Conservation (phyloP, 2,113 vertebrate genomes). For the Psilopogon haemacephalus region DNA sequence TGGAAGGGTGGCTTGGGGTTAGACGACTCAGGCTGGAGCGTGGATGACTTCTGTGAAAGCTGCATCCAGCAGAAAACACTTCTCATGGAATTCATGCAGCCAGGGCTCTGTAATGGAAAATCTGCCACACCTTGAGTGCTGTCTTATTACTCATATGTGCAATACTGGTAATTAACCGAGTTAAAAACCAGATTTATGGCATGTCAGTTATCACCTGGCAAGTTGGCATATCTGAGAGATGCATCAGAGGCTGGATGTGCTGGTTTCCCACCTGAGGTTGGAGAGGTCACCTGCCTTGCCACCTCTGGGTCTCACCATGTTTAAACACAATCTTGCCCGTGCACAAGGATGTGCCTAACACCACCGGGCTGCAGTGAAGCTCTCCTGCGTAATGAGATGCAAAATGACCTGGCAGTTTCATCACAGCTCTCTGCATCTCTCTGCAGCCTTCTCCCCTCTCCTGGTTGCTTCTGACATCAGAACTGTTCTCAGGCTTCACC, state of each 20-base stretch:
- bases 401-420: not conserved
- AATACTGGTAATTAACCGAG: conserved; percentile 56
- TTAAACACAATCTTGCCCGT: fast-evolving
- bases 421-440: not conserved
- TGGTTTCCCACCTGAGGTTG: not conserved
- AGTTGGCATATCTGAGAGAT: not conserved
- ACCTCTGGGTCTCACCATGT: not conserved
- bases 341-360: not conserved
- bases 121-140: conserved; percentile 66
- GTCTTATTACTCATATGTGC: conserved; percentile 68
- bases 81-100: conserved; percentile 36
- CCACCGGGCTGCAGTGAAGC: not conserved
- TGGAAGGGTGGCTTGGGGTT: not conserved
- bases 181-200: conserved; percentile 66
- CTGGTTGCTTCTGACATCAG: not conserved
- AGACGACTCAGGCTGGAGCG: not conserved
- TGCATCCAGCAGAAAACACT: conserved; percentile 46
- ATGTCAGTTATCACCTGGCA: conserved; percentile 16
- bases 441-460: not conserved
- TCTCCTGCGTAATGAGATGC: not conserved
- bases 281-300: conserved; percentile 14
- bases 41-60: not conserved
- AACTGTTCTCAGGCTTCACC: not conserved
- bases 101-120: conserved; percentile 58
- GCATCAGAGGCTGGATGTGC: conserved; percentile 5